A percentile compares a stretch with the other conserved stretches of the same genome.
phyloP scores from a whole-genome alignment of 2,113 vertebrate genomes.

The Periophthalmodon schlosseri region DNA sequence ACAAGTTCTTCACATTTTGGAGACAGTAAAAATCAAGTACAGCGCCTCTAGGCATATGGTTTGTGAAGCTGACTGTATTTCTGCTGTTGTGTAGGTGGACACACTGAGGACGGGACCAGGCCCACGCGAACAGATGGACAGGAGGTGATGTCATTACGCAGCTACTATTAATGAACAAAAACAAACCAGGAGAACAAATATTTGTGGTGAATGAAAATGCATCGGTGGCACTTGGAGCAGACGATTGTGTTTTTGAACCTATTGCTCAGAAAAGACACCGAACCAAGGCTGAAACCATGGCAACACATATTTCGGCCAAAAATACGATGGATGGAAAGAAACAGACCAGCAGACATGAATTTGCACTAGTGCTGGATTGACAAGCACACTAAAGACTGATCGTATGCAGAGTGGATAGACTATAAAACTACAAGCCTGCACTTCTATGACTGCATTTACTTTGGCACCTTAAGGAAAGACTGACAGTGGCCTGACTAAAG shows the following conservation, averaged over 20 bases:
- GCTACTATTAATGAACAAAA: slow-evolving; percentile 25
- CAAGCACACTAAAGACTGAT: slow-evolving; percentile 73
- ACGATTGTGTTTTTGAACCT: slow-evolving; percentile 52
- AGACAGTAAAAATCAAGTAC: no score
- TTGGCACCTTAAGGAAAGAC: slow-evolving; percentile 72
- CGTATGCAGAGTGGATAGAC: slow-evolving; percentile 66
- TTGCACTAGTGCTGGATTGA: slow-evolving; percentile 78
- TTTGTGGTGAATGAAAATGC: slow-evolving; percentile 31
- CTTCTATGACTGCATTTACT: slow-evolving; percentile 57
- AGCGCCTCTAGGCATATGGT: background rate
- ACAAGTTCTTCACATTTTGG: no score
- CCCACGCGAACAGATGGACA: slow-evolving; percentile 54
- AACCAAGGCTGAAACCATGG: slow-evolving; percentile 73
- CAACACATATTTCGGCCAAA: slow-evolving; percentile 65
- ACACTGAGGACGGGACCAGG: slow-evolving; percentile 56
- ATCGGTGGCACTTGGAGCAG: slow-evolving; percentile 54
- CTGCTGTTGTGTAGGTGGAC: slow-evolving; percentile 54
- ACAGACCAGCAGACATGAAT: slow-evolving; percentile 74
- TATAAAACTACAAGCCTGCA: slow-evolving; percentile 58
- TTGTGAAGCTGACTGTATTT: slow-evolving; percentile 22
- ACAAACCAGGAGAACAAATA: slow-evolving; percentile 19
- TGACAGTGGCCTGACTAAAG: slow-evolving; percentile 31
- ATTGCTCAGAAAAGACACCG: slow-evolving; percentile 60
- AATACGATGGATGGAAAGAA: slow-evolving; percentile 49
- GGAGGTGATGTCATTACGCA: slow-evolving; percentile 49